These are phyloP conservation scores for Gari tellinella DNA, from an alignment of 2,888 invertebrate genomes.

Conservation along the genomic window DNA sequence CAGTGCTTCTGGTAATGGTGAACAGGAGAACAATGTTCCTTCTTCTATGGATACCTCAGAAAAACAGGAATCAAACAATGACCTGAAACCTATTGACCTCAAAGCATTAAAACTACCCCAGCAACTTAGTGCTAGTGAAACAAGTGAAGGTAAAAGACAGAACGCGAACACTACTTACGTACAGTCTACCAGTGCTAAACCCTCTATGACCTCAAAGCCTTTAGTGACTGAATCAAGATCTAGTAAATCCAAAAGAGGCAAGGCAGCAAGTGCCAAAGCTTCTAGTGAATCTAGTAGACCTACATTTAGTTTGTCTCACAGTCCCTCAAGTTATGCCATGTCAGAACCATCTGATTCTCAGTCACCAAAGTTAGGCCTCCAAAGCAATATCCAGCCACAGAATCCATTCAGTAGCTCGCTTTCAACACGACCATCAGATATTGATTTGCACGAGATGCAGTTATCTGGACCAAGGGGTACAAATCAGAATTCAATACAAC, in stretches of 20 bases:
- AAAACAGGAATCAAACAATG: neutral
- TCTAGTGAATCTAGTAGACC: constrained; percentile 11
- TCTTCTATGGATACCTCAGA: neutral
- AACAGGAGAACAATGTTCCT: neutral
- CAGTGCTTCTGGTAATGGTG: neutral
- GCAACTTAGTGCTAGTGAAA: constrained; percentile 22
- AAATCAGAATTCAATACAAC: neutral
- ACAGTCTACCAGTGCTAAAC: too few species aligned
- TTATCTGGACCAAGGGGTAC: constrained; percentile 6
- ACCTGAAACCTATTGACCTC: constrained; percentile 49
- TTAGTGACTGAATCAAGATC: too few species aligned
- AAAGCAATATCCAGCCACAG: neutral
- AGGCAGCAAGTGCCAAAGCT: neutral
- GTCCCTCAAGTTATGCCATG: constrained; percentile 26
- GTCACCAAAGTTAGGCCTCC: constrained; percentile 23
- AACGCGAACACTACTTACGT: neutral
- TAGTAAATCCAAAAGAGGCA: neutral
- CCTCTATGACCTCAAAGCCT: too few species aligned
- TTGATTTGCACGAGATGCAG: constrained; percentile 56
- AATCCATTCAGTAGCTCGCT: constrained; percentile 1
- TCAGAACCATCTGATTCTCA: constrained; percentile 41
- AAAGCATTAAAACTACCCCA: constrained; percentile 50
- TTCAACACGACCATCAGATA: constrained; percentile 53
- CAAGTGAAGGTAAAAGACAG: neutral
- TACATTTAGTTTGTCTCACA: constrained; percentile 34